phyloP scores from a whole-genome alignment of 2,888 invertebrate genomes.

The Drosophila mettleri region DNA sequence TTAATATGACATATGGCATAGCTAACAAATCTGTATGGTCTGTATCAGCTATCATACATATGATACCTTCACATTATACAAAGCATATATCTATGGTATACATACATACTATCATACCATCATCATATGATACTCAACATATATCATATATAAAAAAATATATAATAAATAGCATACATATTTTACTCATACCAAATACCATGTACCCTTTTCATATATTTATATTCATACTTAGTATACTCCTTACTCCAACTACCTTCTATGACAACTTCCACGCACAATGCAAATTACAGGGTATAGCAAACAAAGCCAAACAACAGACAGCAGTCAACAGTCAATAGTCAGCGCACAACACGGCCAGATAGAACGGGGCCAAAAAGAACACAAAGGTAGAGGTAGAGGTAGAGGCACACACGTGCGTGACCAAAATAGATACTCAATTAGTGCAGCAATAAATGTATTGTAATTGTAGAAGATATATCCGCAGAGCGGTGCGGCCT shows the following conservation, averaged over 20 bases:
- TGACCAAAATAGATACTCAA: constrained; percentile 75
- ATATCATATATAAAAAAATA: no score
- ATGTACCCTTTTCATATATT: neutral
- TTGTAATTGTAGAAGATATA: constrained; percentile 64
- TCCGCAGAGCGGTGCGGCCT: neutral
- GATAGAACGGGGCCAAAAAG: constrained; percentile 1
- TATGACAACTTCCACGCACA: neutral
- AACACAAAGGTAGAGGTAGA: constrained; percentile 18
- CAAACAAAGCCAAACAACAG: constrained; percentile 30
- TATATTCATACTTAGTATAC: neutral
- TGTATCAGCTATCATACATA: no score
- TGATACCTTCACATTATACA: no score
- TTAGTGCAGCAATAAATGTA: constrained; percentile 72
- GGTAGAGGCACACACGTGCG: constrained; percentile 63
- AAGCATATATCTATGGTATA: no score
- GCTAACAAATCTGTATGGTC: no score
- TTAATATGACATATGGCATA: no score
- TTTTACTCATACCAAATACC: no score
- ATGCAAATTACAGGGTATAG: constrained; percentile 1
- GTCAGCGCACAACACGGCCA: constrained; percentile 1
- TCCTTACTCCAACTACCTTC: neutral
- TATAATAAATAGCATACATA: no score
- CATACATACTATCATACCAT: no score
- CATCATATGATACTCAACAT: no score
- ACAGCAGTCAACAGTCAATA: neutral